Base-by-base conservation (phyloP, 2,797 vertebrate species). In the Ataeniobius toweri region DNA sequence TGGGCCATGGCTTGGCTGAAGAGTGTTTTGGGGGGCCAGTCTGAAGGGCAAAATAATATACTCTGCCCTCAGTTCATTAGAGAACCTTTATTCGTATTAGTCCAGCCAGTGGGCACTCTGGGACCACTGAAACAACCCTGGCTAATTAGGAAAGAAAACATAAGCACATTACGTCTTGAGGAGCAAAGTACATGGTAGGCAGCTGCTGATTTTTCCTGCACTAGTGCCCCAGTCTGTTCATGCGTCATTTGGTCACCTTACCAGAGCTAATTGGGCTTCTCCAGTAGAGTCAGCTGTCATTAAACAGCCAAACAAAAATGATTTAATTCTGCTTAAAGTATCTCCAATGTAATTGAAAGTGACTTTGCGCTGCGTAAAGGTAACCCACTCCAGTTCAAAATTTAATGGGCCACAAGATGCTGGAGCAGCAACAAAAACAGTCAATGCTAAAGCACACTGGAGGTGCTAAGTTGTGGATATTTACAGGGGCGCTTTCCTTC, bases 21-120 rank as follows among this genome's bases (percentile, higher is more conserved):
- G 89, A 88, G 85, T 88, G 89, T 89, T 85, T 83, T 56, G 22
- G 76, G 78, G 80, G 88, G 84, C 39, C 76, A 82, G 89, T 86
- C 85, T 92, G 92, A 89, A 90, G 88, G 92, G 90, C 88, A 90
- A 84, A 93, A 93, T 92, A 93, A 94, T 95, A 91, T 78, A 90
- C 92, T 89, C 80, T 86, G 84, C 84, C 88, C 86, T 84, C 80
- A 86, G 90, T 93, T 91, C 92, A 95, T 95, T 95, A 94, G 92
- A 89, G 80, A 76, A 84, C 76, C 92, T 91, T 94, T 94, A 93
- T 94, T 94, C 94, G 91, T 94, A 93, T 94, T 94, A 93, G 93
- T 83, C 67, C 82, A 85, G 92, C 85, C 84, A 86, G 53, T 59
- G 39, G 83, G 81, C 88, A 79, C 92, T 89, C 51, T 71, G 94